A percentile compares a stretch with the other conserved stretches of the same genome.
These are phyloP conservation scores for Micromesistius poutassou DNA, from an alignment of 2,797 vertebrate genomes.

Conservation along the genomic window DNA sequence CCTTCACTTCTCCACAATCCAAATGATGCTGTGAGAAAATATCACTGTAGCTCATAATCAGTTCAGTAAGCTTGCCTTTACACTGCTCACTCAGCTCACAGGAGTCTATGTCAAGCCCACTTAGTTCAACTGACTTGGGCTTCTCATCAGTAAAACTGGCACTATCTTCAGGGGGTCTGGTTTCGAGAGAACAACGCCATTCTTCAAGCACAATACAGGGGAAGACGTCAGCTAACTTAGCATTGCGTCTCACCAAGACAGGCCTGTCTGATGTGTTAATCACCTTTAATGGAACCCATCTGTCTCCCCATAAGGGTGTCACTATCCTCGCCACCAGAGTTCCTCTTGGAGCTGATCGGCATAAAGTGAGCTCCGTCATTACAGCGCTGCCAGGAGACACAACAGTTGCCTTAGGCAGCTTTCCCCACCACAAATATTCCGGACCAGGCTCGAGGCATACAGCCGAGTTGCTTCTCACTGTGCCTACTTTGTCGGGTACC, in stretches of 20 bases:
- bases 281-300: background rate
- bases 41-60: background rate
- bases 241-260: background rate
- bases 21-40: background rate
- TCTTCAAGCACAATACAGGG: slow-evolving; percentile 3
- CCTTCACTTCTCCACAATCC: background rate
- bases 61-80: background rate
- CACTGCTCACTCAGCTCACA: background rate
- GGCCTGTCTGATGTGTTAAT: background rate
- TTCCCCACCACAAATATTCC: no score
- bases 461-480: no score
- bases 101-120: background rate
- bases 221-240: slow-evolving; percentile 12
- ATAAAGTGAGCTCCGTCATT: no score
- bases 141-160: background rate
- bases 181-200: background rate
- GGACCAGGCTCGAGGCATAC: no score
- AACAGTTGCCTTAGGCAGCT: no score
- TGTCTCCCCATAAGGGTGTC: background rate
- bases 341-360: no score
- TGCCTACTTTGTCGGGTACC: no score
- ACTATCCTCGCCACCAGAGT: no score
- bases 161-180: background rate
- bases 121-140: background rate
- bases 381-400: no score